These are phyloP conservation scores for Henricia sp. DNA, from an alignment of 53 echinoderm and acorn worm species.

Conservation along the genomic window DNA sequence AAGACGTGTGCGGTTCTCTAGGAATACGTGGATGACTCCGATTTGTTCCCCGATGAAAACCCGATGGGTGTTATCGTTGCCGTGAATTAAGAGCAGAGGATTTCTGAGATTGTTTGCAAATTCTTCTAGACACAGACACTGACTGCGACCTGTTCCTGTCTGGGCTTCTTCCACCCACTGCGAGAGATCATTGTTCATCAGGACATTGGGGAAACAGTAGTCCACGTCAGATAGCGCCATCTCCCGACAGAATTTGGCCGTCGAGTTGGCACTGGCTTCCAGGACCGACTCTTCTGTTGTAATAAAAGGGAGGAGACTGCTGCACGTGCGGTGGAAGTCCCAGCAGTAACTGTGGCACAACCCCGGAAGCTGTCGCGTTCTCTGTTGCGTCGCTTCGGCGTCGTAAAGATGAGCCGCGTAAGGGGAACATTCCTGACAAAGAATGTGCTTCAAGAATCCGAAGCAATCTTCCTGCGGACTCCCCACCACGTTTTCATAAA, in stretches of 20 bases:
- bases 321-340: conserved; percentile 75
- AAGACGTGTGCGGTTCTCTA: conserved; percentile 74
- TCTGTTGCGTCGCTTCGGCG: conserved; percentile 66
- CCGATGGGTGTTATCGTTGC: conserved; percentile 89
- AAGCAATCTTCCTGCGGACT: conserved; percentile 46
- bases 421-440: conserved; percentile 96
- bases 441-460: conserved; percentile 75
- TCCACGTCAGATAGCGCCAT: conserved; percentile 73
- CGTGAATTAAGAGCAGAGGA: conserved; percentile 85
- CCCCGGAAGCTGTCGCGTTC: conserved; percentile 76
- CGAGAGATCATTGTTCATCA: conserved; percentile 64
- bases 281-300: conserved; percentile 56
- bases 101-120: conserved; percentile 90
- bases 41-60: conserved; percentile 91
- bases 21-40: conserved; percentile 79
- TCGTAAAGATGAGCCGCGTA: conserved; percentile 90
- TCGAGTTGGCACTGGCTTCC: conserved; percentile 41
- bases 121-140: conserved; percentile 89
- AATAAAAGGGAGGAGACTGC: conserved; percentile 67
- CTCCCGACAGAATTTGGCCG: conserved; percentile 69
- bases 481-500: too few species aligned
- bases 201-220: conserved; percentile 90
- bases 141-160: conserved; percentile 62
- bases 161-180: conserved; percentile 65
- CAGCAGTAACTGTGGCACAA: conserved; percentile 81